Evolutionary conservation across 1,140 invertebrate species (phyloP).

Genomic region (Eumaeus atala): DNA sequence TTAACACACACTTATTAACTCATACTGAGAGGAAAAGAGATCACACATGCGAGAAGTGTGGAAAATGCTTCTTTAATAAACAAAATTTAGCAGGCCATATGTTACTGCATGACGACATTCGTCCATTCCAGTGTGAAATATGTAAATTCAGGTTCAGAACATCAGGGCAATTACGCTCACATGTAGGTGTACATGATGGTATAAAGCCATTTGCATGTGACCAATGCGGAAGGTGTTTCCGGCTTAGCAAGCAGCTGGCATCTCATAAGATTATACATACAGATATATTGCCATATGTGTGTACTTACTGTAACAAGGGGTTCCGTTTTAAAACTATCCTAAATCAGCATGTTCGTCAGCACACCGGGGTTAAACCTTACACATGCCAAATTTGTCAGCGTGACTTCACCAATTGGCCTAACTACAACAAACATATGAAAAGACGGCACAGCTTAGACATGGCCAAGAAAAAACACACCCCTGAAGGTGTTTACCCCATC

Average conservation of each 20-base stretch:
- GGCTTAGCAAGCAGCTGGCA: conserved; percentile 64
- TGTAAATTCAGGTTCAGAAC: conserved; percentile 51
- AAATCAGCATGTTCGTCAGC: conserved; percentile 79
- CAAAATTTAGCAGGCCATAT: conserved; percentile 46
- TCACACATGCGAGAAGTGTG: conserved; percentile 55
- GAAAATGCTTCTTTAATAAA: conserved; percentile 52
- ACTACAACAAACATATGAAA: conserved; percentile 86
- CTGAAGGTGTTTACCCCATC: conserved; percentile 50
- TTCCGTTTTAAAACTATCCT: conserved; percentile 82
- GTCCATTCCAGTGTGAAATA: conserved; percentile 49
- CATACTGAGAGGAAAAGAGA: conserved; percentile 50
- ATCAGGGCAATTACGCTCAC: conserved; percentile 59
- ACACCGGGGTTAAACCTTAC: conserved; percentile 78
- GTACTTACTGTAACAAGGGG: conserved; percentile 81
- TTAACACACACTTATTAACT: conserved; percentile 43
- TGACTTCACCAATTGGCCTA: conserved; percentile 84
- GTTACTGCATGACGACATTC: conserved; percentile 43
- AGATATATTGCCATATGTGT: conserved; percentile 86
- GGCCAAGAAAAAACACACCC: conserved; percentile 51
- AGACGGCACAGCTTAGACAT: conserved; percentile 75
- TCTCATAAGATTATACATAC: conserved; percentile 80
- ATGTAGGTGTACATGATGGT: conserved; percentile 78
- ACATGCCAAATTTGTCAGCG: conserved; percentile 76
- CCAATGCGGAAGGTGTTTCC: conserved; percentile 82
- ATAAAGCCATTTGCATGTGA: conserved; percentile 84